A percentile compares a stretch with the other conserved stretches of the same genome.
Conservation (phyloP, 1,140 invertebrate species). For the Drosophila repletoides region DNA sequence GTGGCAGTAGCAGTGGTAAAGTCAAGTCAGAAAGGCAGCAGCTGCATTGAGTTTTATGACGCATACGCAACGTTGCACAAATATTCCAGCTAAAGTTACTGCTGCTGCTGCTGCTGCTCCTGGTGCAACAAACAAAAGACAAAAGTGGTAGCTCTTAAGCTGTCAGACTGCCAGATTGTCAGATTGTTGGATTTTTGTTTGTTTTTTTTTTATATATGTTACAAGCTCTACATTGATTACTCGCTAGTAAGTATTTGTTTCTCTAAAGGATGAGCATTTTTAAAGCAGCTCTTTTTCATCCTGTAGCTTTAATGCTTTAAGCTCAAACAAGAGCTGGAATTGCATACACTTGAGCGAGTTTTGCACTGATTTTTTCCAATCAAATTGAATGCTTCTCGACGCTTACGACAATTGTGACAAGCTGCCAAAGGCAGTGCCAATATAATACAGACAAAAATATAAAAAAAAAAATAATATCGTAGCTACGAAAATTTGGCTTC, state of each 20-base stretch:
- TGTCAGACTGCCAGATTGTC: conserved; percentile 24
- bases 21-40: conserved; percentile 23
- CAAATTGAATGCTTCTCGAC: conserved; percentile 52
- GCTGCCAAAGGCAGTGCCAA: conserved; percentile 43
- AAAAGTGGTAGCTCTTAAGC: conserved; percentile 29
- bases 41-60: conserved; percentile 53
- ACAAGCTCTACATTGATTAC: conserved; percentile 28
- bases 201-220: not conserved
- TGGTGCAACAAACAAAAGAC: conserved; percentile 17
- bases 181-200: conserved; percentile 43
- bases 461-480: conserved; percentile 22
- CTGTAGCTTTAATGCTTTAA: conserved; percentile 29
- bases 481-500: conserved; percentile 30
- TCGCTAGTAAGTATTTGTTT: not conserved
- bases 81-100: conserved; percentile 22
- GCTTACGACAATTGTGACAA: conserved; percentile 38
- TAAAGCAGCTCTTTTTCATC: conserved; percentile 31
- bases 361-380: conserved; percentile 40
- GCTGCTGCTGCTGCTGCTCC: too few species aligned
- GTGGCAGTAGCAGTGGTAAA: conserved; percentile 53
- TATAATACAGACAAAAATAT: too few species aligned
- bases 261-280: not conserved
- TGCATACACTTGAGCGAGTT: conserved; percentile 51
- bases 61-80: conserved; percentile 68
- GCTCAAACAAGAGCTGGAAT: conserved; percentile 29